Evolutionary conservation across 2,797 vertebrate species (phyloP), one percentile per base, ranked within the genome.

Genomic region (Pseudochromis fuscus): DNA sequence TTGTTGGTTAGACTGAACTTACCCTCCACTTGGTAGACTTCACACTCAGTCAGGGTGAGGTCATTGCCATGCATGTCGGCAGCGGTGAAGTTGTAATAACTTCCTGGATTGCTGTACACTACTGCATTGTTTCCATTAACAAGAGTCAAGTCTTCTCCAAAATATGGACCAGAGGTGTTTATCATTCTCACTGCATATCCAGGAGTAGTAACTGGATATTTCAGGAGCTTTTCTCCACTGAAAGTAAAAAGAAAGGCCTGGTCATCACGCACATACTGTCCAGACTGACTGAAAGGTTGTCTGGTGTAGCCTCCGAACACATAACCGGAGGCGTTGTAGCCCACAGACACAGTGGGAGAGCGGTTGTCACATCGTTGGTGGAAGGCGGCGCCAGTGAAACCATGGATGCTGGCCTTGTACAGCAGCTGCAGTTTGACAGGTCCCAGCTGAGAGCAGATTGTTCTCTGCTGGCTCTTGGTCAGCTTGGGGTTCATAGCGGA

Each of bases 271-370:
- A 77, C 38, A 0, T 35, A 15, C 2, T 30, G 4, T 0, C 18
- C 61, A 10, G 69, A 67, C 65, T 89, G 84, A 69, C 27, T 4
- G 61, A 90, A 92, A 15, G 82, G 59, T 45, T 73, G 77, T 53
- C 49, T 70, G 49, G 88, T 87, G 80, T 77, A 91, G 15, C 89
- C 91, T 70, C 92, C 92, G 74, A 91, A 93, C 69, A 91, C 70
- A 62, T 31, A 69, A 10, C 84, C 87, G 4, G 78, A 45, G 1
- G 1, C 0, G 18, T 91, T 93, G 15, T 86, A 92, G n/a, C 86
- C 91, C 48, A 93, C 91, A 25, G 89, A 86, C 46, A 94, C 38
- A 0, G 90, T 92, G 16, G 91, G 85, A n/a, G 76, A 31, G 30
- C 3, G 35, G 1, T 0, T 57, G 81, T 92, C 92, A 87, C 93